These are phyloP conservation scores for Nudaria mundana DNA, from an alignment of 2,888 invertebrate species.

Conservation along the genomic window DNA sequence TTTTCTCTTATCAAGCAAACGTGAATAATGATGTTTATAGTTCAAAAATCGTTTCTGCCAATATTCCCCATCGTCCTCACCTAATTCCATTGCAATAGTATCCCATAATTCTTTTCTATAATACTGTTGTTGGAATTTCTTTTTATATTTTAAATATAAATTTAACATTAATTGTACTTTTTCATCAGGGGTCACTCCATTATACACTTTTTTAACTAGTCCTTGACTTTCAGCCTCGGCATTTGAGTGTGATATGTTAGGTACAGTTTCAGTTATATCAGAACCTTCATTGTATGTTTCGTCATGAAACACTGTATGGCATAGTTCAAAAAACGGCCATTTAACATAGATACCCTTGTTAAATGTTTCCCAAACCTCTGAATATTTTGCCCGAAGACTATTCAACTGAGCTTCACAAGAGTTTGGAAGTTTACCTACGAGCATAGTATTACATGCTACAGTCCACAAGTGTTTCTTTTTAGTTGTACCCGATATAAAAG, in stretches of 20 bases:
- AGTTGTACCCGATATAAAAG: constrained; percentile 50
- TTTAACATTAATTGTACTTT: constrained; percentile 60
- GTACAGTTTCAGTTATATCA: background rate
- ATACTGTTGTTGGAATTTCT: constrained; percentile 46
- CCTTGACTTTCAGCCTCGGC: constrained; percentile 33
- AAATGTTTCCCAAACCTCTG: constrained; percentile 40
- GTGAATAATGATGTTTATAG: constrained; percentile 66
- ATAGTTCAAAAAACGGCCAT: constrained; percentile 57
- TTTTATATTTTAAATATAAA: constrained; percentile 59
- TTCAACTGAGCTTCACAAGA: constrained; percentile 55
- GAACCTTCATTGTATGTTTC: constrained; percentile 24
- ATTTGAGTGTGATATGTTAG: constrained; percentile 3
- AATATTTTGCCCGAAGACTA: constrained; percentile 51
- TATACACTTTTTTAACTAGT: constrained; percentile 42
- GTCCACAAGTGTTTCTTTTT: constrained; percentile 63
- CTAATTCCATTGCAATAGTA: constrained; percentile 59
- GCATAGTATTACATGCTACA: constrained; percentile 67
- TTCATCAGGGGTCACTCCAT: constrained; percentile 35
- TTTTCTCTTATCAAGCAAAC: constrained; percentile 51
- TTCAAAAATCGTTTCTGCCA: constrained; percentile 70
- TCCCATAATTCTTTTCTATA: constrained; percentile 63
- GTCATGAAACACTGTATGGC: constrained; percentile 64
- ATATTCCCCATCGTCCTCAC: constrained; percentile 60
- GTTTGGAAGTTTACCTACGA: constrained; percentile 49
- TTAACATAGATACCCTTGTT: constrained; percentile 41